Evolutionary conservation across 2,113 vertebrate species (phyloP), one percentile per base, ranked within the genome.

Genomic region (Collichthys lucidus): DNA sequence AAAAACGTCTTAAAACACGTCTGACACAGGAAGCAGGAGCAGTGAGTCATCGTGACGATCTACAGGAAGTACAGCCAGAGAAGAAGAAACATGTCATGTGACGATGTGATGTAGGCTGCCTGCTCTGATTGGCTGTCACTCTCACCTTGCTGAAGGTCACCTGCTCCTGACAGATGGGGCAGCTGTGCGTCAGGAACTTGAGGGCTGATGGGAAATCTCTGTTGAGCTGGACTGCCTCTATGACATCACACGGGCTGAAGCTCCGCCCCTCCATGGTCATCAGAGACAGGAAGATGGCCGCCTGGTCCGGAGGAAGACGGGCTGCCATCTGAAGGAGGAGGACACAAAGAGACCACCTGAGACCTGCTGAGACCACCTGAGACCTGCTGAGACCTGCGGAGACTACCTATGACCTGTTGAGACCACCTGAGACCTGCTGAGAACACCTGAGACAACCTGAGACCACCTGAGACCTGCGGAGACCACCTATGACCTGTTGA

Each of bases 31-130:
- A 93, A 91, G 47, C 95, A 96, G 49, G 82, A 90, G 83, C 95
- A 96, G 89, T 96, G 95, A 2, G 94, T 95, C 95, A 96, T 96
- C 47, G 88, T 92, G 82, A 96, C 83, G 79, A 96, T 94, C 95
- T 96, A 61, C 14, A 49, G 74, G 14, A 24, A 35, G 69, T 3
- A 72, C 11, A 73, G 11, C 11, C 7, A n/a, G 11, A 77, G 60
- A 86, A 22, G 26, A 29, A n/a, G 53, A 22, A 55, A 15, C 95
- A 96, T 96, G 55, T 35, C 35, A 40, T 14, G 88, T 92, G 80
- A 96, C 83, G 1, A 40, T 40, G 15, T 3, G 22, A n/a, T 19
- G 19, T 19, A 40, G 35, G 35, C 35, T 40, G 35, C 35, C 35
- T 9, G 35, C 35, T 40, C 35, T 40, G 8, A 40, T 40, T 40